Percentiles rank a stretch among this genome's conserved stretches.
phyloP scores from a whole-genome alignment of 2,888 invertebrate species.

The Ectemnius continuus region DNA sequence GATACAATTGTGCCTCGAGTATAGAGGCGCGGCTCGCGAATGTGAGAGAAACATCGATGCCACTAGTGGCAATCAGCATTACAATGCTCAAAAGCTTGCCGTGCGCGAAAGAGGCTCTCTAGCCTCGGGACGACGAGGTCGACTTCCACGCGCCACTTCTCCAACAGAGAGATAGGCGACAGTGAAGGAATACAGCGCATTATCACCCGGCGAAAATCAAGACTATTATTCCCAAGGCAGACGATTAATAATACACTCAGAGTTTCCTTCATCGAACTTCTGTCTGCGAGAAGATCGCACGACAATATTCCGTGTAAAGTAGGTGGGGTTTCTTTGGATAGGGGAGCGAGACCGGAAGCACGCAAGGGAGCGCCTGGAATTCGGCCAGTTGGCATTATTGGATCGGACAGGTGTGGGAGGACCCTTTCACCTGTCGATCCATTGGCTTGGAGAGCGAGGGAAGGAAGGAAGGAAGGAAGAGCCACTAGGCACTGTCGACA shows the following conservation, averaged over 20 bases:
- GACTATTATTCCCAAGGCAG: no score
- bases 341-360: constrained; percentile 39
- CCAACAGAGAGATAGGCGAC: no score
- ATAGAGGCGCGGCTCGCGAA: constrained; percentile 11
- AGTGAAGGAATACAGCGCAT: no score
- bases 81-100: constrained; percentile 30
- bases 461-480: constrained; percentile 41
- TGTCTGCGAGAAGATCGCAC: no score
- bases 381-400: constrained; percentile 41
- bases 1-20: background rate
- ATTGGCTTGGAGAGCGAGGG: constrained; percentile 20
- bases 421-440: background rate
- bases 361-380: constrained; percentile 50
- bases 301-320: background rate
- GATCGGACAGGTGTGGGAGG: constrained; percentile 51
- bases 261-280: no score
- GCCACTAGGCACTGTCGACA: constrained; percentile 52
- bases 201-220: no score
- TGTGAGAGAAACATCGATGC: constrained; percentile 48
- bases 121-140: background rate
- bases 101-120: constrained; percentile 4
- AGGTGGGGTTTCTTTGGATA: constrained; percentile 13
- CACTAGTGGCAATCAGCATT: constrained; percentile 35
- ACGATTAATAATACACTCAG: no score
- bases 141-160: no score